These are phyloP conservation scores for Muscidifurax raptorellus DNA, from an alignment of 1,140 invertebrate species.

Conservation along the genomic window DNA sequence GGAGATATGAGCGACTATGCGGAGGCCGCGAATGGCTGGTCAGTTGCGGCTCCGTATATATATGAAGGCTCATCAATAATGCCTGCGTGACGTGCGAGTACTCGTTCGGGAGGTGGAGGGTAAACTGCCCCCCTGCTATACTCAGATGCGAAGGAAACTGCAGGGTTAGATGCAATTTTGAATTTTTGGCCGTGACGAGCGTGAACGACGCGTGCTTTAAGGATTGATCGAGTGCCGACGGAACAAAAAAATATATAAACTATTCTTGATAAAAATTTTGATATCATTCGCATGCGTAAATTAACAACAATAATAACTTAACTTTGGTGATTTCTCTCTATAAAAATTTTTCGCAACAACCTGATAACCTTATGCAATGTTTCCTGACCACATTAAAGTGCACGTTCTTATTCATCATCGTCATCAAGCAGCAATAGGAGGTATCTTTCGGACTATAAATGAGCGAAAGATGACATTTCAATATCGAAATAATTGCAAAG, in stretches of 20 bases:
- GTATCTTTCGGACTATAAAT: neutral
- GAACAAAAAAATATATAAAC: too few species aligned
- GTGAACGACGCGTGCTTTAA: neutral
- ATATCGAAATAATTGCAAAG: neutral
- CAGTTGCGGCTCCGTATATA: constrained; percentile 5
- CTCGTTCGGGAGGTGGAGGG: neutral
- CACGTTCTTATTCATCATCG: too few species aligned
- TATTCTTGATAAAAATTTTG: too few species aligned
- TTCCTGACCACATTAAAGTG: too few species aligned
- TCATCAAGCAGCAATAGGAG: too few species aligned
- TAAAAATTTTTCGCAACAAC: too few species aligned
- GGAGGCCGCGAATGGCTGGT: neutral
- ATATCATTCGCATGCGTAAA: too few species aligned
- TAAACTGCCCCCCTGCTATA: too few species aligned
- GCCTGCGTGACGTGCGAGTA: constrained; percentile 24
- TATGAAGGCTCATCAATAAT: constrained; percentile 42
- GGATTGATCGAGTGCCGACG: neutral
- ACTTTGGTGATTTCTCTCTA: too few species aligned
- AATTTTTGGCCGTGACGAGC: neutral
- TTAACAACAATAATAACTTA: too few species aligned
- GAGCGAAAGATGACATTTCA: neutral
- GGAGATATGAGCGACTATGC: constrained; percentile 4
- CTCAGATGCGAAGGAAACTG: too few species aligned
- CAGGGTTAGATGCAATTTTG: neutral
- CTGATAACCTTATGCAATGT: too few species aligned